Base-by-base conservation (phyloP, 2,888 invertebrate genomes). In the Pandemis cinnamomeana region DNA sequence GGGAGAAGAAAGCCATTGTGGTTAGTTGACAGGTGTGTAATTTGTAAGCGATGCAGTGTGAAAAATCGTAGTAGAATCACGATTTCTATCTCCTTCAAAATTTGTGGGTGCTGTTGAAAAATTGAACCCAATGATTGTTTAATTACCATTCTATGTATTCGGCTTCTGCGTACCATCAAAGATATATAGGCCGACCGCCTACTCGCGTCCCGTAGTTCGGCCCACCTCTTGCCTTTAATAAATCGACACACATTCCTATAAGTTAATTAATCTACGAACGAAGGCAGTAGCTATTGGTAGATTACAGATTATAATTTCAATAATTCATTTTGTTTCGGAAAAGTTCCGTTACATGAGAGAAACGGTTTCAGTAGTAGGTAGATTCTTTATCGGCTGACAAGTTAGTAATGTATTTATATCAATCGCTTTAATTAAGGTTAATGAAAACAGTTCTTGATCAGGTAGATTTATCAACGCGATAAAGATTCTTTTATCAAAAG, bases 1-100 rank as follows among this genome's bases (percentile, higher is more conserved):
- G 88, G 87, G 89, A 89, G 87, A 89, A 84, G 88, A 89, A 89
- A 89, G 87, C 86, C 82, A 84, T 86, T 87, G 87, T 86, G 11
- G 66, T 63, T 63, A 51, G 67, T 51, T 72, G 73, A 70, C 73
- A 73, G 51, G 66, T 66, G 66, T 51, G 63, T 46, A 73, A 73
- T 73, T 73, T 70, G 70, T 73, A 77, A 76, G 77, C 71, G 72
- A 71, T 67, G 42, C 63, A 72, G 13, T 75, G 68, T 58, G 68
- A 69, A 72, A 63, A 72, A 20, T 72, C 20, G 48, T 20, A 11
- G 46, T 15, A 63, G 55, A 15, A 55, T 68, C 48, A 62, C 42
- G 68, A 46, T 55, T 53, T n/a, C 63, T 46, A 63, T 68, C 63
- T 44, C 46, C 20, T 63, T 68, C 36, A 15, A 60, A 67, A 36